Evolutionary conservation across 2,113 vertebrate species (phyloP).

Genomic region (Mirza zaza): DNA sequence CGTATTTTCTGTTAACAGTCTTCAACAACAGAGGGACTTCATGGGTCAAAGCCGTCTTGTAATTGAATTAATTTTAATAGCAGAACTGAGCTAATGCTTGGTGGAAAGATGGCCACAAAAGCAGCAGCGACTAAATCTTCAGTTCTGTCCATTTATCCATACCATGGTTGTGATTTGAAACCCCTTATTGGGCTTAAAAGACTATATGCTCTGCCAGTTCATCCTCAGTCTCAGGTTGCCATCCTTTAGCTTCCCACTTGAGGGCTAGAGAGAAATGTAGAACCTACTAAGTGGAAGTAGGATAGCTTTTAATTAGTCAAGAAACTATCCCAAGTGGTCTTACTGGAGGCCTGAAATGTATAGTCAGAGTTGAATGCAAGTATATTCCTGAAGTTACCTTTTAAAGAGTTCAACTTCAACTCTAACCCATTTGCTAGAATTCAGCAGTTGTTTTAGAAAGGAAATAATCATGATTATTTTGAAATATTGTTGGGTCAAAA

Average conservation of each 20-base stretch:
- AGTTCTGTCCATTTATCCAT: background rate
- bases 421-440: background rate
- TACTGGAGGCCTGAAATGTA: background rate
- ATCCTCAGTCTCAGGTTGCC: background rate
- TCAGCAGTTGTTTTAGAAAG: background rate
- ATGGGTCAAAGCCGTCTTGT: background rate
- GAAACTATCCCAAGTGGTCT: background rate
- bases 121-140: background rate
- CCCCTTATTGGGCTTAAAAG: background rate
- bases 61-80: background rate
- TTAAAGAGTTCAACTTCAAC: constrained; percentile 3
- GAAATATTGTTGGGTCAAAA: constrained; percentile 21
- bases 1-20: background rate
- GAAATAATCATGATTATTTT: background rate
- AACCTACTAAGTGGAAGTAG: background rate
- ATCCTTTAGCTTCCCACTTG: background rate
- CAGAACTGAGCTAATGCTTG: background rate
- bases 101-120: background rate
- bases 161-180: background rate
- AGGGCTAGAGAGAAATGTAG: background rate
- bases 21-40: background rate
- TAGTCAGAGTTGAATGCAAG: background rate
- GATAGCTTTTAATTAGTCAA: background rate
- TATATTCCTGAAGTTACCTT: background rate
- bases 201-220: background rate